Conservation (phyloP, 2,888 invertebrate genomes). For the Mythimna albipuncta region DNA sequence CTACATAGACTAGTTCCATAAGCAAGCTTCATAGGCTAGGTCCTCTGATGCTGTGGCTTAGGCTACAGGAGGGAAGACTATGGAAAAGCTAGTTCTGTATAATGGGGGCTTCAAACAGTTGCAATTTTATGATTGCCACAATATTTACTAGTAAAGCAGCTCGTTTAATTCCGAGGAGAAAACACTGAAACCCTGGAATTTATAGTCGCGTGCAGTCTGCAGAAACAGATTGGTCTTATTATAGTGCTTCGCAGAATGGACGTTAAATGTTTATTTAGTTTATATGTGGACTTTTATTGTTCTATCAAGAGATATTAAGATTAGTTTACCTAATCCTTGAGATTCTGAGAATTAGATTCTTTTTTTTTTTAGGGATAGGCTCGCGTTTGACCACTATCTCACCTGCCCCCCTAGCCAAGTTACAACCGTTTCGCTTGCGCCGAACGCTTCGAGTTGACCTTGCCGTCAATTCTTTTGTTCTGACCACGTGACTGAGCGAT, state of each 20-base stretch:
- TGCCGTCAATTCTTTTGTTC: too few species aligned
- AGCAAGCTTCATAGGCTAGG: too few species aligned
- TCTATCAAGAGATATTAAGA: slow-evolving; percentile 1
- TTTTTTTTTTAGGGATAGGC: too few species aligned
- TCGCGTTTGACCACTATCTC: too few species aligned
- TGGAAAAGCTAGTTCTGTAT: background rate
- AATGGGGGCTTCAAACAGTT: background rate
- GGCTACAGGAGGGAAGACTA: too few species aligned
- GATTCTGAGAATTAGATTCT: too few species aligned
- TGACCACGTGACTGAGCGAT: too few species aligned
- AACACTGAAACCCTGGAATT: slow-evolving; percentile 3
- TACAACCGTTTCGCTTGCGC: too few species aligned
- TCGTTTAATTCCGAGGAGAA: background rate
- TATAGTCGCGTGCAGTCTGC: slow-evolving; percentile 1
- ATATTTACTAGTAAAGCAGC: background rate
- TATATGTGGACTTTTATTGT: slow-evolving; percentile 11
- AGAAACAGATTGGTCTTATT: background rate
- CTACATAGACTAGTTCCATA: too few species aligned
- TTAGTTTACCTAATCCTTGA: background rate
- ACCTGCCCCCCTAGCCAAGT: too few species aligned
- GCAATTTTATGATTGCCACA: background rate
- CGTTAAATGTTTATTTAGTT: background rate
- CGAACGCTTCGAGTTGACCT: too few species aligned
- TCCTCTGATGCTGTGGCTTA: too few species aligned
- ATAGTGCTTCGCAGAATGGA: slow-evolving; percentile 1